Percentiles rank a stretch among this genome's conserved stretches.
Conservation (phyloP, 2,888 invertebrate genomes). For the Cosmorhoe ocellata region DNA sequence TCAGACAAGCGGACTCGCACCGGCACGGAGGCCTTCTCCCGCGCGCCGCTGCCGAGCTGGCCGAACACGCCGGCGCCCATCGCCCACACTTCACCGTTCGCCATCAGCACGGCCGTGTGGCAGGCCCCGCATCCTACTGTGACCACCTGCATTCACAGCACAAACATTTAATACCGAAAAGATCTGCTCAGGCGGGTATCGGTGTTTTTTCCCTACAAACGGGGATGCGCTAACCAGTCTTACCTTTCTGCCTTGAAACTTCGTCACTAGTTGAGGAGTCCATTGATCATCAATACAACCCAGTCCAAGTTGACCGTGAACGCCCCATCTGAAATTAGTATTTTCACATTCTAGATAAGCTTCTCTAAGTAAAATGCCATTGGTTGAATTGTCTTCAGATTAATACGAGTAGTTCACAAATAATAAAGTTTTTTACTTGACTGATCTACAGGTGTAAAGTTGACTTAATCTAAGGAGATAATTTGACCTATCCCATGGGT, state of each 20-base stretch:
- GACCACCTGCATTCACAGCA: conserved; percentile 53
- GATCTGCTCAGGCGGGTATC: too few species aligned
- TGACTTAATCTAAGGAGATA: too few species aligned
- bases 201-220: too few species aligned
- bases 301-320: conserved; percentile 96
- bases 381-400: too few species aligned
- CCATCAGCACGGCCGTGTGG: conserved; percentile 87
- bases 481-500: too few species aligned
- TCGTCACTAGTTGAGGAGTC: conserved; percentile 68
- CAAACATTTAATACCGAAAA: too few species aligned
- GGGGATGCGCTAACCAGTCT: too few species aligned
- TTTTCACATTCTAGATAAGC: too few species aligned
- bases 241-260: conserved; percentile 72
- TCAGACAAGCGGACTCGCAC: conserved; percentile 65
- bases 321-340: conserved; percentile 87
- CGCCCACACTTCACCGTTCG: conserved; percentile 86
- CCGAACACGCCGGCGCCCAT: conserved; percentile 90
- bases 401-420: too few species aligned
- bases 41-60: conserved; percentile 84
- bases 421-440: too few species aligned
- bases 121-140: conserved; percentile 85
- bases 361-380: too few species aligned
- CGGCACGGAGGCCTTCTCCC: conserved; percentile 85
- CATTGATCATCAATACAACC: conserved; percentile 88
- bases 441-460: too few species aligned